Percentiles rank a stretch among this genome's conserved stretches.
Conservation (phyloP, 2,888 invertebrate species). For the Eupeodes luniger region DNA sequence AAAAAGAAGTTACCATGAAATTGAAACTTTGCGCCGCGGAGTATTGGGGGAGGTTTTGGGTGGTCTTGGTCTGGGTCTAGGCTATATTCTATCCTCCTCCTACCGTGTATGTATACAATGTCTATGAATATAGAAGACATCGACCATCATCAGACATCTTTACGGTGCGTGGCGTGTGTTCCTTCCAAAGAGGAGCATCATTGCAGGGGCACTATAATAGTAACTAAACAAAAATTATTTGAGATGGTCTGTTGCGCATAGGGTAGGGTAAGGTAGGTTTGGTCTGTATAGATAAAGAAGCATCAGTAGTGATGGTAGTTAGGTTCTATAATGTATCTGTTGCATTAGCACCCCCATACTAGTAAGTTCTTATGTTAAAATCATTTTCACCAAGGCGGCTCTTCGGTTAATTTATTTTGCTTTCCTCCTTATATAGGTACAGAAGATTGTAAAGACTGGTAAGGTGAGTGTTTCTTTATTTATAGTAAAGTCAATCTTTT, state of each 20-base stretch:
- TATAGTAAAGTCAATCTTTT: slow-evolving; percentile 38
- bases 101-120: slow-evolving; percentile 27
- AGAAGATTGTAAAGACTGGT: neutral
- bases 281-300: neutral
- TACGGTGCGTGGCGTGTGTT: slow-evolving; percentile 74
- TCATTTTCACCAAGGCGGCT: slow-evolving; percentile 65
- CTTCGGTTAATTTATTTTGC: slow-evolving; percentile 72
- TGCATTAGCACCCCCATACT: slow-evolving; percentile 73
- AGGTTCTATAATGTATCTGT: slow-evolving; percentile 51
- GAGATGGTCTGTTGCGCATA: slow-evolving; percentile 45
- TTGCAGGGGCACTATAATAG: neutral
- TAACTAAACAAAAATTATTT: slow-evolving; percentile 45
- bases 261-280: slow-evolving; percentile 35
- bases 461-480: slow-evolving; percentile 42
- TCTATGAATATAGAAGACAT: slow-evolving; percentile 10
- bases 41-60: slow-evolving; percentile 69
- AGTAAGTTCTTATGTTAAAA: slow-evolving; percentile 54
- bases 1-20: slow-evolving; percentile 65
- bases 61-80: slow-evolving; percentile 63
- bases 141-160: slow-evolving; percentile 35
- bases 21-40: slow-evolving; percentile 65
- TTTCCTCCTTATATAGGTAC: slow-evolving; percentile 35
- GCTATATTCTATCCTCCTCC: slow-evolving; percentile 51
- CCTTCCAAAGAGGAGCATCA: slow-evolving; percentile 35
- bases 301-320: neutral